A percentile compares a stretch with the other conserved stretches of the same genome.
phyloP scores from a whole-genome alignment of 2,113 vertebrate species.

The Microcebus lehilahytsara region DNA sequence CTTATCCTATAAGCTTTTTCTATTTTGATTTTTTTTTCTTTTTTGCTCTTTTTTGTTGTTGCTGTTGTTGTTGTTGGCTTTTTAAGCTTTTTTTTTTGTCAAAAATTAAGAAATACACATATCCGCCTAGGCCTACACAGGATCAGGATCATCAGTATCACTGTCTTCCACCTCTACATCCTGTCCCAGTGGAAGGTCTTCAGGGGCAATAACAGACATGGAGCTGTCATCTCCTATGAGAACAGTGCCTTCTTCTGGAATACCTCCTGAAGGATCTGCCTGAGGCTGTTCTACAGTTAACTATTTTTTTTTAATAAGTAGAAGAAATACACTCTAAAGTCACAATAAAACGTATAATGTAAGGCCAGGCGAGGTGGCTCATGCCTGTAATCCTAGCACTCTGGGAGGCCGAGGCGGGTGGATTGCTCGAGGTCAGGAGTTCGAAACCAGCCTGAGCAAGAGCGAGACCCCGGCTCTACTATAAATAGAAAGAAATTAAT shows the following conservation, averaged over 20 bases:
- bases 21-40: background rate
- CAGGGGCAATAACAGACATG: background rate
- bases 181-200: background rate
- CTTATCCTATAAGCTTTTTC: background rate
- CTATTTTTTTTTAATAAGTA: background rate
- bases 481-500: too few species aligned
- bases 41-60: background rate
- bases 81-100: background rate
- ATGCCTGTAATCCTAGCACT: too few species aligned
- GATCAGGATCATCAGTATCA: background rate
- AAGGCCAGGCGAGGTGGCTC: too few species aligned
- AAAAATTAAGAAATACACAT: background rate
- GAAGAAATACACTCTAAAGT: background rate
- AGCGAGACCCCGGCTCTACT: too few species aligned
- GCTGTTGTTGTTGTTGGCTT: background rate
- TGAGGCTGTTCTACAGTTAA: background rate
- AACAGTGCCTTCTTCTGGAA: background rate
- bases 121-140: background rate
- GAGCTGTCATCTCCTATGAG: background rate
- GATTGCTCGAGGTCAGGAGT: too few species aligned
- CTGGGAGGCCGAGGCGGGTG: too few species aligned
- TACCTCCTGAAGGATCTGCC: background rate
- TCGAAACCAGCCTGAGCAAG: too few species aligned
- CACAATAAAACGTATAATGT: background rate
- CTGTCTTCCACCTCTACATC: background rate